Base-by-base conservation (phyloP, 2,797 vertebrate species). In the Pogonophryne albipinna region DNA sequence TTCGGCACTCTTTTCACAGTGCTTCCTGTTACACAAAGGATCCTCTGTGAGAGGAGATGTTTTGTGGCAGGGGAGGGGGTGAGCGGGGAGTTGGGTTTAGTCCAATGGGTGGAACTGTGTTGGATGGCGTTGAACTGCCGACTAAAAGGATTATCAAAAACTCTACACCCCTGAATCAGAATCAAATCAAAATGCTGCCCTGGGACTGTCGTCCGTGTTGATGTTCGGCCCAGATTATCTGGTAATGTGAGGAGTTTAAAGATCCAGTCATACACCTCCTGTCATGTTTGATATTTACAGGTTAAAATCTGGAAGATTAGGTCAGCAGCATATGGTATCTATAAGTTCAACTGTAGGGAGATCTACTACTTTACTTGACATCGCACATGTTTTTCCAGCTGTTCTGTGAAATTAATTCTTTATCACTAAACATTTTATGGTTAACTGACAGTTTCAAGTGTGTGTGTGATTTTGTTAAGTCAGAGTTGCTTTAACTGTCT, bases 41-140 rank as follows among this genome's bases (percentile, higher is more conserved):
- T 72, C 77, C 86, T 89, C 85, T 94, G 85, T 93, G 82, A 87
- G 84, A 82, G 74, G 70, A 89, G 85, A 68, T 79, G 62, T 67
- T 82, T 78, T 87, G 78, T 78, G 76, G 76, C 51, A 74, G 58
- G 50, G 59, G 71, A 34, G 69, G 71, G 71, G 53, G 20, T 70
- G 64, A 44, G 68, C 27, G 41, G 41, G 67, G 62, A 47, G 62
- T 62, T 50, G 50, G 47, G 69, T 67, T 34, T 4, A 23, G 56
- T 66, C 56, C 17, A 13, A 79, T 55, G 19, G 46, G 82, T 58
- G 71, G 52, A 72, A 63, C 49, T 80, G 65, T n/a, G 16, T 27
- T 74, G 66, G 67, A 76, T 55, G 76, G 66, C 49, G 52, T 60
- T 71, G 71, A 56, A 58, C 46, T 68, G 51, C 65, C 73, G 75